A percentile compares a stretch with the other conserved stretches of the same genome.
Evolutionary conservation across 1,140 invertebrate species (phyloP).

Genomic region (Anastrepha ludens): DNA sequence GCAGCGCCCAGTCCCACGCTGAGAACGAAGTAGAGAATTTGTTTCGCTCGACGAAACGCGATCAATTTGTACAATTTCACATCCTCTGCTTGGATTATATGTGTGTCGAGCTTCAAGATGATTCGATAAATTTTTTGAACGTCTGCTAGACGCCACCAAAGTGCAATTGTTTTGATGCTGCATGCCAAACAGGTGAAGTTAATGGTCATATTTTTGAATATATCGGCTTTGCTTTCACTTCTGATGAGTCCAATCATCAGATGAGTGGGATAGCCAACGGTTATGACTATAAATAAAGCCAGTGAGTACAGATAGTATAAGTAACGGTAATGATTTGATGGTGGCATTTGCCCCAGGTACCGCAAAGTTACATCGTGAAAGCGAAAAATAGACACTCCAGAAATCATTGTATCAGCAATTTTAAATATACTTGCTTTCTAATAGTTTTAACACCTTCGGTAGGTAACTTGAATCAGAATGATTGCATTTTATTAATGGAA

Average conservation of each 20-base stretch:
- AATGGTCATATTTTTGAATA: constrained; percentile 52
- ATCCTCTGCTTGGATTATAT: background rate
- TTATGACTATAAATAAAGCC: constrained; percentile 12
- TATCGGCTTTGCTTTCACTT: constrained; percentile 17
- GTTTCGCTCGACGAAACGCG: background rate
- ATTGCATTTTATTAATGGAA: background rate
- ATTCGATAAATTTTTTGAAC: constrained; percentile 32
- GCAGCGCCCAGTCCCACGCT: background rate
- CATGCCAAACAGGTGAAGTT: constrained; percentile 25
- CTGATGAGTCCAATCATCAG: constrained; percentile 36
- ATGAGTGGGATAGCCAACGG: constrained; percentile 51
- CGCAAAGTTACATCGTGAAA: background rate
- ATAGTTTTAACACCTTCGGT: background rate
- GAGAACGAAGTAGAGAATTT: constrained; percentile 8
- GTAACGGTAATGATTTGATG: background rate
- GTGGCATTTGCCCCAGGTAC: background rate
- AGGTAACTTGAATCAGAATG: background rate
- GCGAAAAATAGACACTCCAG: background rate
- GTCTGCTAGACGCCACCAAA: constrained; percentile 43
- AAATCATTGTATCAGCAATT: background rate
- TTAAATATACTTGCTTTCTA: background rate
- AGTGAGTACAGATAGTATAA: constrained; percentile 47
- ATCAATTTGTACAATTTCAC: background rate
- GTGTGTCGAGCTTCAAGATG: constrained; percentile 13
- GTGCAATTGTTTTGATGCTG: constrained; percentile 22